These are phyloP conservation scores for Garra rufa DNA, from an alignment of 2,113 vertebrate genomes.

Conservation along the genomic window DNA sequence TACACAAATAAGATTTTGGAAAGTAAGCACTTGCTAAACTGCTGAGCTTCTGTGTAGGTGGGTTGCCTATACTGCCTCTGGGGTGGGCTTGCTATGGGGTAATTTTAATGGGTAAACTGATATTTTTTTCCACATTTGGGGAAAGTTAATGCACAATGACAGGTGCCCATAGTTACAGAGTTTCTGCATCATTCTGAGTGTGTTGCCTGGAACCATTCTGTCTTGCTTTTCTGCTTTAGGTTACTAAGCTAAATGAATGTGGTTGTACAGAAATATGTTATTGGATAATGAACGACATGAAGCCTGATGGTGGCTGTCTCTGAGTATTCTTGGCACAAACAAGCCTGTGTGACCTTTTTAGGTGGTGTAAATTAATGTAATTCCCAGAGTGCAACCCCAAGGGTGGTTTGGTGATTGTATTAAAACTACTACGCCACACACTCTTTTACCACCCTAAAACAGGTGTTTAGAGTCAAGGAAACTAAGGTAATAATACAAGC, in stretches of 20 bases:
- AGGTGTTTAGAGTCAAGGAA: background rate
- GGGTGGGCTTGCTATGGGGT: no score
- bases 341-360: background rate
- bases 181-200: background rate
- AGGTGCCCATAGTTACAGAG: background rate
- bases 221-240: background rate
- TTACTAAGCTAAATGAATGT: background rate
- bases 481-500: no score
- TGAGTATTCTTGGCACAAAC: background rate
- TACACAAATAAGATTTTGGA: no score
- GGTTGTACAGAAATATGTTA: background rate
- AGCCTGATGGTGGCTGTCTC: conserved; percentile 1
- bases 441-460: background rate
- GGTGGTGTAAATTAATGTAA: background rate
- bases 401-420: background rate
- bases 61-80: no score
- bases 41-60: no score
- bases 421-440: background rate
- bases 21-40: no score
- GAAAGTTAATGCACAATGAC: background rate
- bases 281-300: background rate
- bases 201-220: background rate
- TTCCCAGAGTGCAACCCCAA: background rate
- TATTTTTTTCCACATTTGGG: background rate
- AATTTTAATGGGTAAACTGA: background rate